Percentiles rank a stretch among this genome's conserved stretches.
These are phyloP conservation scores for Dasyornis broadbenti DNA, from an alignment of 2,113 vertebrate genomes.

Conservation along the genomic window DNA sequence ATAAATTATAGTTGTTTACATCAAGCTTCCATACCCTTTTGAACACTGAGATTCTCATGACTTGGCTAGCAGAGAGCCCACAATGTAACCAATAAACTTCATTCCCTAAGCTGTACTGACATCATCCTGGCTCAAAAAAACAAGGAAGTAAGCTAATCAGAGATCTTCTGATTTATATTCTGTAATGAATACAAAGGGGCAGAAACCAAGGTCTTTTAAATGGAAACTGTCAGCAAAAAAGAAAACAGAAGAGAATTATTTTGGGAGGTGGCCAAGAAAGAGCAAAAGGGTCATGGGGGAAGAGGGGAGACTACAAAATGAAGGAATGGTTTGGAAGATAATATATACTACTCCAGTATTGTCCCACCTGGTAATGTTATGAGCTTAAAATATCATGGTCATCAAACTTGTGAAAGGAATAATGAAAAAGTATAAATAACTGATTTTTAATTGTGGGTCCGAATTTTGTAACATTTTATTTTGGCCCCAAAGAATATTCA, in stretches of 20 bases:
- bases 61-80: neutral
- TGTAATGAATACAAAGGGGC: constrained; percentile 57
- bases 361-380: neutral
- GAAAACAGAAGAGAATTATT: constrained; percentile 59
- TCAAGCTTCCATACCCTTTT: neutral
- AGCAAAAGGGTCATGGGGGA: neutral
- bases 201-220: constrained; percentile 59
- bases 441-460: neutral
- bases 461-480: neutral
- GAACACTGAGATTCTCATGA: neutral
- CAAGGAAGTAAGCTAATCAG: constrained; percentile 57
- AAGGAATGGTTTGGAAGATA: neutral
- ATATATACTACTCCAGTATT: neutral
- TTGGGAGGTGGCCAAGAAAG: constrained; percentile 34
- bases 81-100: neutral
- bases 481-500: neutral
- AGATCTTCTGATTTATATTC: constrained; percentile 61
- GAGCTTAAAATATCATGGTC: neutral
- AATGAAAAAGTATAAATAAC: neutral
- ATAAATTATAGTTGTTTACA: constrained; percentile 35
- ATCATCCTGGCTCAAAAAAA: constrained; percentile 32
- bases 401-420: neutral
- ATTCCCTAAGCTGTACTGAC: neutral
- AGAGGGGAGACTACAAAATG: neutral
- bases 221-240: constrained; percentile 59